Evolutionary conservation across 2,113 vertebrate genomes (phyloP).

Genomic region (Dasyprocta punctata): DNA sequence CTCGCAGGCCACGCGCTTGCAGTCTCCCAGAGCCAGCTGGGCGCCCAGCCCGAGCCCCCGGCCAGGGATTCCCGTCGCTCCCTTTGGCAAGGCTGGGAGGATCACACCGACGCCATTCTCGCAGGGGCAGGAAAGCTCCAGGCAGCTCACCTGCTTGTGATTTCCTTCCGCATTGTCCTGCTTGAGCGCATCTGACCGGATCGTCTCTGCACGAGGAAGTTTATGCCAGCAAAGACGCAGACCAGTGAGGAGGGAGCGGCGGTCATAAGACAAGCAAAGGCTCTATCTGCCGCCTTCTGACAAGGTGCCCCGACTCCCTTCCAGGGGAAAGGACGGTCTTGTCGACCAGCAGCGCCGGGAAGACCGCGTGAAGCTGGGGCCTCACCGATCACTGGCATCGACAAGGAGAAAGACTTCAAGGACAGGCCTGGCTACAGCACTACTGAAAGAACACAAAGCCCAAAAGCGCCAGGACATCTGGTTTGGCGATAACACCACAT

Average conservation of each 20-base stretch:
- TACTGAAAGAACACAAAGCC: background rate
- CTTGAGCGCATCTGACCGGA: no score
- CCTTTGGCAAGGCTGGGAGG: background rate
- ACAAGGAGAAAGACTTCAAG: background rate
- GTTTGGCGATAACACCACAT: background rate
- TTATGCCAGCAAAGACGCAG: background rate
- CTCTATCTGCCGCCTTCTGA: background rate
- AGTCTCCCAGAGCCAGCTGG: background rate
- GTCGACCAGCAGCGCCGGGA: background rate
- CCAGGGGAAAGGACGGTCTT: no score
- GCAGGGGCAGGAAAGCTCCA: background rate
- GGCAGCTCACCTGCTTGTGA: background rate
- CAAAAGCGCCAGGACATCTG: background rate
- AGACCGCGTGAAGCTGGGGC: fast-evolving
- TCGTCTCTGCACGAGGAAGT: background rate
- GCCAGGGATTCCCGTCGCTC: background rate
- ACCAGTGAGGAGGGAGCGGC: background rate
- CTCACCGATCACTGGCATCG: no score
- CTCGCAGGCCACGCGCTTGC: background rate
- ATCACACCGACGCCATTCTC: background rate
- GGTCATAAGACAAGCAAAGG: background rate
- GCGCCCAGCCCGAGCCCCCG: background rate
- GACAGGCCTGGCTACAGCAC: background rate
- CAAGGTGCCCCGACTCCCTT: background rate
- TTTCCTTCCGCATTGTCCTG: background rate